Base-by-base conservation (phyloP, 2,888 invertebrate species). In the Melipona beecheii region DNA sequence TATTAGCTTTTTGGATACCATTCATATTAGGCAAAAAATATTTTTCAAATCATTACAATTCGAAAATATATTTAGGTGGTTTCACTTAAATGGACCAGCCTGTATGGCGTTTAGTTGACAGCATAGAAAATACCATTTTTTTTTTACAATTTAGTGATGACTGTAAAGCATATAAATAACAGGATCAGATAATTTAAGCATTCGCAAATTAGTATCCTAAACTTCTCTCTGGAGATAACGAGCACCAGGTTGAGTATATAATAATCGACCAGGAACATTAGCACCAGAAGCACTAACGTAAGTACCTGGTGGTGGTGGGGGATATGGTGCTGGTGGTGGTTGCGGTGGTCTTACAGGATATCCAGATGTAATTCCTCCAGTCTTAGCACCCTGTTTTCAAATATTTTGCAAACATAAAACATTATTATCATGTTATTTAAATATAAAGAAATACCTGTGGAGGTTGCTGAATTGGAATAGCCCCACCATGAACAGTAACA, bases 321-420 rank as follows among this genome's bases (percentile, higher is more conserved):
- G 92, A 77, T 93, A 92, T 13, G 93, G 92, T 24, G 90, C 91
- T 21, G 93, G 92, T 6, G 93, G 93, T 19, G 94, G 93, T 82
- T 94, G 94, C 5, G 94, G 93, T 31, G 94, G 92, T 86, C 97
- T 96, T 2, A 97, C 97, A 0, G 98, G 97, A 95, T 98, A 98
- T 4, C 98, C 98, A 83, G 97, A 97, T 0, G 97, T 97, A 84
- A 98, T 98, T 91, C 97, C 97, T 83, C 98, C 97, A 0, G 97
- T 96, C 93, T 97, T 97, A n/a, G 96, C 95, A 81, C 96, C 96
- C 97, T 97, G 93, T 6, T 92, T 86, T 81, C 78, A 79, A 90
- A 65, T 78, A 60, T 68, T 11, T 21, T 5, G 4, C 68, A 43
- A 66, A 52, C 27, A 81, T 50, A 3, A 21, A n/a, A 6, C 31